phyloP scores from a whole-genome alignment of 2,888 invertebrate species.

The Eudemis profundana region DNA sequence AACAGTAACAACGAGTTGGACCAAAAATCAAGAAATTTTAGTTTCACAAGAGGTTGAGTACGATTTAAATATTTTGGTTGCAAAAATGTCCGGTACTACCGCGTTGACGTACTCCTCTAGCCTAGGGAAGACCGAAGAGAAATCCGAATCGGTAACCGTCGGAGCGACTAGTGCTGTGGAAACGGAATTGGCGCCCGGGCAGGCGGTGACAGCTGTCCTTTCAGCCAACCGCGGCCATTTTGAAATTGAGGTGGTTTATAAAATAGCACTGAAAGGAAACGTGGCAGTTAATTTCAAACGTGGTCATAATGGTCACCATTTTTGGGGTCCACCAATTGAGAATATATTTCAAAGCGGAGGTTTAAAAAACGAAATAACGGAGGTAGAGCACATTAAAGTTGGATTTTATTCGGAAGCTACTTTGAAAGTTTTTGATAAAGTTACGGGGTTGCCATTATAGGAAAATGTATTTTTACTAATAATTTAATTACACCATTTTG shows the following conservation, averaged over 20 bases:
- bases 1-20: conserved; percentile 67
- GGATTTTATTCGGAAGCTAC: conserved; percentile 67
- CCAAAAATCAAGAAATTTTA: conserved; percentile 58
- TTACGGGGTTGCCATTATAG: conserved; percentile 58
- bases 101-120: conserved; percentile 63
- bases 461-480: not conserved
- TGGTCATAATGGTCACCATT: conserved; percentile 64
- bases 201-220: conserved; percentile 65
- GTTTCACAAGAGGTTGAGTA: conserved; percentile 68
- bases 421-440: conserved; percentile 67
- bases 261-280: conserved; percentile 63
- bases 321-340: conserved; percentile 64
- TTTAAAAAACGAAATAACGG: conserved; percentile 57
- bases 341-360: conserved; percentile 62
- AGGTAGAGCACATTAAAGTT: conserved; percentile 60
- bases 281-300: conserved; percentile 68
- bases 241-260: conserved; percentile 66
- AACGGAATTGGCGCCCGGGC: conserved; percentile 66
- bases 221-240: conserved; percentile 64
- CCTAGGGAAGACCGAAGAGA: conserved; percentile 69
- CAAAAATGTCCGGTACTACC: conserved; percentile 62
- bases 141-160: conserved; percentile 63
- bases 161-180: conserved; percentile 67
- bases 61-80: conserved; percentile 64
- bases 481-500: not conserved